These are phyloP conservation scores for Caracal caracal DNA, from an alignment of 2,113 vertebrate genomes.

Conservation along the genomic window DNA sequence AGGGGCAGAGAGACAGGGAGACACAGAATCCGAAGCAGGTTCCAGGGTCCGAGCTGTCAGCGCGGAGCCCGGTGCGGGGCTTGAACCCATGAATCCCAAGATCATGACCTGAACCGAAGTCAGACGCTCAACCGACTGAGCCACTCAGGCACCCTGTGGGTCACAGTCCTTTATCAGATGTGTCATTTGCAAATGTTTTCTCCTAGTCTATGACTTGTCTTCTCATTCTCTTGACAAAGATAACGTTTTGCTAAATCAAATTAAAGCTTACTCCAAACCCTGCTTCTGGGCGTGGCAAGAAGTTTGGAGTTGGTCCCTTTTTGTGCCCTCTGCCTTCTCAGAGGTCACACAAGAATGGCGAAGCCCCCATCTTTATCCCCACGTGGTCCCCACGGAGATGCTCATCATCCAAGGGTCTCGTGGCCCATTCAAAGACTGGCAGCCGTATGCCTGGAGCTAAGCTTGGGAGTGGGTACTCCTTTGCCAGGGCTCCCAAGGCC, in stretches of 20 bases:
- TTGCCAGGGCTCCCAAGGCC: not conserved
- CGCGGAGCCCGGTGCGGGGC: too few relatives aligned
- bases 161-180: not conserved
- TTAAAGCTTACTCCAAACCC: not conserved
- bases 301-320: not conserved
- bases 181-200: not conserved
- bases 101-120: too few relatives aligned
- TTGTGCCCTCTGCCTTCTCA: not conserved
- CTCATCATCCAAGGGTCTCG: not conserved
- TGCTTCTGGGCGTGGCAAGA: not conserved
- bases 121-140: too few relatives aligned
- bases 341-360: not conserved
- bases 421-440: not conserved
- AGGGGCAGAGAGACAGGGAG: too few relatives aligned
- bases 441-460: not conserved
- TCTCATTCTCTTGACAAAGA: not conserved
- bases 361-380: not conserved
- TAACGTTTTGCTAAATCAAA: not conserved
- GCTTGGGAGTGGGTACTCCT: not conserved
- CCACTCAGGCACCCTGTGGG: not conserved
- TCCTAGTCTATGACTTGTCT: not conserved
- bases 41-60: too few relatives aligned
- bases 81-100: too few relatives aligned
- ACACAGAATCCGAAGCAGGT: too few relatives aligned
- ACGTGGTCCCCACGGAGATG: not conserved